phyloP scores from a whole-genome alignment of 1,140 invertebrate genomes.

The Stegodyphus dumicola region DNA sequence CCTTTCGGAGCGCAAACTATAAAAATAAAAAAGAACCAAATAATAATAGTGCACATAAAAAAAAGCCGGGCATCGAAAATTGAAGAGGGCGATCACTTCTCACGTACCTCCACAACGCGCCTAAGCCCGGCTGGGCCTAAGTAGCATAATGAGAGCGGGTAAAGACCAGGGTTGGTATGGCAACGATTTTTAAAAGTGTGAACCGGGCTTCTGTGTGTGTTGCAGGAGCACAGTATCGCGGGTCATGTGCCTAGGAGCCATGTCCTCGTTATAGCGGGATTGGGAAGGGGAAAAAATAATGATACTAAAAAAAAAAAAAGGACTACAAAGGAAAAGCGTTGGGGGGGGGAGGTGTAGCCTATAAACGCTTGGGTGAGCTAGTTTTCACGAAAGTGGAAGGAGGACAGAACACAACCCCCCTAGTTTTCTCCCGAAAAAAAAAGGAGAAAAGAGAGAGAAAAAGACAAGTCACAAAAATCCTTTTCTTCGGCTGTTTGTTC shows the following conservation, averaged over 20 bases:
- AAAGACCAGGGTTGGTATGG: conserved; percentile 45
- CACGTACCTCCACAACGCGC: conserved; percentile 41
- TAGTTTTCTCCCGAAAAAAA: neutral
- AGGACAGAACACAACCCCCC: too few species aligned
- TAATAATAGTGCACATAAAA: neutral
- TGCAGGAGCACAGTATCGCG: neutral
- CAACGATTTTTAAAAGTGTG: conserved; percentile 52
- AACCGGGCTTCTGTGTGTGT: conserved; percentile 38
- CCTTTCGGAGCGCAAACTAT: neutral
- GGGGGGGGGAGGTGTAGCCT: conserved; percentile 3
- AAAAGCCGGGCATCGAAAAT: conserved; percentile 35
- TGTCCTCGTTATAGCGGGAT: conserved; percentile 48
- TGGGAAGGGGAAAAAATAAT: conserved; percentile 31
- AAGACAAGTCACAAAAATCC: neutral
- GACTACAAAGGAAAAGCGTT: neutral
- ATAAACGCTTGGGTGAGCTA: conserved; percentile 55
- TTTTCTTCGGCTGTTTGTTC: conserved; percentile 45
- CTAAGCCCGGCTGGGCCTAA: conserved; percentile 15
- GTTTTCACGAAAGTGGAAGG: conserved; percentile 8
- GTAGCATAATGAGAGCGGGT: conserved; percentile 46
- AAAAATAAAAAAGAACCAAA: neutral
- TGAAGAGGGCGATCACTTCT: conserved; percentile 41
- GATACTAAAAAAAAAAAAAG: conserved; percentile 28
- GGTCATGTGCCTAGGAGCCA: conserved; percentile 34
- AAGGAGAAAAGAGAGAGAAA: neutral